Evolutionary conservation across 1,140 invertebrate species (phyloP).

Genomic region (Drosophila subpulchrella): DNA sequence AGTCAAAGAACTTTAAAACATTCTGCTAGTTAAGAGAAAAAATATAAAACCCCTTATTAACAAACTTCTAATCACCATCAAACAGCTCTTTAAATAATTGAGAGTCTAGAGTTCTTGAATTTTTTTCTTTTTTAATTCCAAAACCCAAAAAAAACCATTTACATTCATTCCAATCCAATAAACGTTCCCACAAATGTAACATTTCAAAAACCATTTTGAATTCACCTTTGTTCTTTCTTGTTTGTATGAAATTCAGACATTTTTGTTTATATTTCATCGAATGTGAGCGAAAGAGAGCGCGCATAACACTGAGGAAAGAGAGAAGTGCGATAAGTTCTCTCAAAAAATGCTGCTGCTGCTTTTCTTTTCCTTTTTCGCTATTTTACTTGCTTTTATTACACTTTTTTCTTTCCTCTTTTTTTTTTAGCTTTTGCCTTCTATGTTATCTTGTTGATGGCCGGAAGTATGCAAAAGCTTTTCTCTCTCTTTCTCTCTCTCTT

Average conservation of each 20-base stretch:
- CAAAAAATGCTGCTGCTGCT: constrained; percentile 61
- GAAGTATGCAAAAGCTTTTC: constrained; percentile 48
- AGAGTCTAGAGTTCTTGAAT: too few relatives aligned
- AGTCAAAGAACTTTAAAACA: too few relatives aligned
- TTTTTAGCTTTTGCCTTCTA: constrained; percentile 27
- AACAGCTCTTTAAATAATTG: too few relatives aligned
- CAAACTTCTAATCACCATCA: too few relatives aligned
- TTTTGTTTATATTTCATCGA: constrained; percentile 72
- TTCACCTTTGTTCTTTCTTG: constrained; percentile 5
- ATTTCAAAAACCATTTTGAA: not conserved
- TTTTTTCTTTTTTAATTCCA: not conserved
- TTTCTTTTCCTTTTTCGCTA: constrained; percentile 21
- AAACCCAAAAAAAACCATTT: not conserved
- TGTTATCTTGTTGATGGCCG: constrained; percentile 48
- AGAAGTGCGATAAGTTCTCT: constrained; percentile 38
- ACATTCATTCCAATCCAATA: not conserved
- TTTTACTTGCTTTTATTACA: constrained; percentile 11
- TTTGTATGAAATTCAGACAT: constrained; percentile 38
- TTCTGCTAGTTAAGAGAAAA: too few relatives aligned
- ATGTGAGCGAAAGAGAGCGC: not conserved
- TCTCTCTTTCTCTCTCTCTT: constrained; percentile 21
- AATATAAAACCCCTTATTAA: too few relatives aligned
- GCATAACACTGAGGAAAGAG: not conserved
- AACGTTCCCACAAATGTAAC: not conserved
- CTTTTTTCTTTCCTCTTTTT: constrained; percentile 4